Evolutionary conservation across 2,113 vertebrate genomes (phyloP).

Genomic region (Oncorhynchus mykiss): DNA sequence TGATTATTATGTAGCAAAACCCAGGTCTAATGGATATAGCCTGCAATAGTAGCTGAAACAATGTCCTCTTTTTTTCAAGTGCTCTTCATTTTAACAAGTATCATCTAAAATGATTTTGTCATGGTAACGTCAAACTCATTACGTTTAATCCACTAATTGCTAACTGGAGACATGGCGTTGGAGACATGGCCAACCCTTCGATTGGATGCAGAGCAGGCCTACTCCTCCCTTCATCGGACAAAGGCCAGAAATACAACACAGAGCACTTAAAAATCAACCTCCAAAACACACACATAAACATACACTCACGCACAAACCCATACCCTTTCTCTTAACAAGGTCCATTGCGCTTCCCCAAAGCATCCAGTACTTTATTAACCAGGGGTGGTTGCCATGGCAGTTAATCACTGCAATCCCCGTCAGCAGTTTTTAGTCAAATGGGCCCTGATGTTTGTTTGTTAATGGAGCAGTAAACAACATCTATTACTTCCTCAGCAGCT

Average conservation of each 20-base stretch:
- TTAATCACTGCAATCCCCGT: slow-evolving; percentile 94
- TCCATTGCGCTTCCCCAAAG: slow-evolving; percentile 72
- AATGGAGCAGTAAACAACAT: slow-evolving; percentile 71
- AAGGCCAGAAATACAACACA: slow-evolving; percentile 85
- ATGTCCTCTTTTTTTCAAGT: slow-evolving; percentile 54
- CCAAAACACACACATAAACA: slow-evolving; percentile 26
- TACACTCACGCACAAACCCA: not conserved
- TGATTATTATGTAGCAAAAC: slow-evolving; percentile 25
- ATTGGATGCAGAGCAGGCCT: slow-evolving; percentile 85
- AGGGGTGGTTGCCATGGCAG: slow-evolving; percentile 92
- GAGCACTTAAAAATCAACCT: slow-evolving; percentile 59
- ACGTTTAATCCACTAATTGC: slow-evolving; percentile 97
- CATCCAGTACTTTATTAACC: slow-evolving; percentile 84
- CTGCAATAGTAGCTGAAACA: slow-evolving; percentile 26
- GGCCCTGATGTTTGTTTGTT: slow-evolving; percentile 82
- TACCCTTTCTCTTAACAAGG: slow-evolving; percentile 50
- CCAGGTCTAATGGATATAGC: slow-evolving; percentile 46
- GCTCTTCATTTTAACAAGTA: slow-evolving; percentile 75
- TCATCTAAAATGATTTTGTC: slow-evolving; percentile 76
- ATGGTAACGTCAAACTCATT: slow-evolving; percentile 93
- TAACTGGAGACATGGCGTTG: slow-evolving; percentile 97
- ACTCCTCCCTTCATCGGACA: slow-evolving; percentile 77
- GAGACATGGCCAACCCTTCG: slow-evolving; percentile 89
- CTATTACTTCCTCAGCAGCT: slow-evolving; percentile 62
- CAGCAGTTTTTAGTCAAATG: slow-evolving; percentile 95